Evolutionary conservation across 1,140 invertebrate genomes (phyloP), one percentile per base, ranked within the genome.

Genomic region (Ceratosolen solmsi): DNA sequence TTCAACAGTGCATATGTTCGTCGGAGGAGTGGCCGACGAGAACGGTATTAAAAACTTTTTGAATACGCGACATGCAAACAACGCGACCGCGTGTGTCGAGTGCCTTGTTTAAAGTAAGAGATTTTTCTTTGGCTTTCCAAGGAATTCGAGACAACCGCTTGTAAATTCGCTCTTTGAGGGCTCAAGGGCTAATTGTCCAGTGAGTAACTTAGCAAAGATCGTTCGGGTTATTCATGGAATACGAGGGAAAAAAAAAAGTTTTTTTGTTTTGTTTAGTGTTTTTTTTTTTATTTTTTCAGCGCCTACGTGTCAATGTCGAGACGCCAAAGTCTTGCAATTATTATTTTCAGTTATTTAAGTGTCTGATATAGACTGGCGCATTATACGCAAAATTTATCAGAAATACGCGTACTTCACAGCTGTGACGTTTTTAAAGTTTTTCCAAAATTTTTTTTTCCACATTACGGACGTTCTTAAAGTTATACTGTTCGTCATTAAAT

Each of bases 31-130:
- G 51, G 51, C 11, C n/a, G n/a, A 15, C 60, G 41, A 2, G 56
- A 9, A 25, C 17, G 41, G 71, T 65, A 73, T 80, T 80, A 74
- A 80, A 73, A 60, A 36, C 46, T 65, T 73, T 80, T 73, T 27
- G 54, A 60, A 73, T n/a, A 2, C 41, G 54, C 38, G 68, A 33
- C 70, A 79, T 79, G 63, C 27, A 56, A 73, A 73, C n/a, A 73
- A 73, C 17, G 49, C 25, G 25, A 3, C 15, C 36, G 20, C 38
- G 71, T 17, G 30, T 22, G 15, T 46, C 22, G 46, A 41, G 65
- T 11, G 20, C 36, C 7, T 2, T 17, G 22, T 72, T 51, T 30
- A 51, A 46, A 71, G 41, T 3, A 17, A n/a, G 68, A 20, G 22
- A 49, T 49, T 36, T 73, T 73, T 13, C 25, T 56, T 27, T 71